Base-by-base conservation (phyloP, 2,797 vertebrate species). In the Microctenopoma lineatum region DNA sequence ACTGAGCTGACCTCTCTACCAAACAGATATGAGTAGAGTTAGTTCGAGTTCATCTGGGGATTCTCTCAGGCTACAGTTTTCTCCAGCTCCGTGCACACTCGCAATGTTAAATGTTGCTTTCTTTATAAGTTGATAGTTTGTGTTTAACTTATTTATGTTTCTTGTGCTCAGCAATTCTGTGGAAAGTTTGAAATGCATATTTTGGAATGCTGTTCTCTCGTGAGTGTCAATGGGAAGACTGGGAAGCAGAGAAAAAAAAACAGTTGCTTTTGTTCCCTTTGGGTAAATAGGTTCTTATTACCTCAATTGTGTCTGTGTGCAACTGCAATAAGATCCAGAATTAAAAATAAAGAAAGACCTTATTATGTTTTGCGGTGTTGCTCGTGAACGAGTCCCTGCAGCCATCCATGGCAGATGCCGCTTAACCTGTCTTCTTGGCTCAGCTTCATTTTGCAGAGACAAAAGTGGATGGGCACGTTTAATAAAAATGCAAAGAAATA, bases 91-190 rank as follows among this genome's bases (percentile, higher is more conserved):
- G 42, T 41, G 42, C 47, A 15, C 21, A 27, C 36, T 47, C 42
- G 50, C 38, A 29, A 6, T 27, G 16, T n/a, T 66, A 10, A 41
- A 59, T 61, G 16, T 18, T 42, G 26, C 26, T 68, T 6, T 41
- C 36, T 66, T 52, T 3, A n/a, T 38, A 29, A 18, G 32, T 51
- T 47, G 26, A 68, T 29, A 42, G 34, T 54, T 29, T 51, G 11
- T 66, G 16, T 57, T 44, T 11, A 42, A 21, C 50, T 25, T 51
- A 8, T 70, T 14, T 53, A 48, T 10, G 29, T 56, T 2, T 73
- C 47, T 48, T 46, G 48, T 54, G 51, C 48, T 55, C 39, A 59
- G 45, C 16, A 56, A 5, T 11, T 51, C 34, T 67, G 32, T 44
- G 38, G 4, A 59, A 25, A 61, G 36, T 18, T 47, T 41, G 47